Base-by-base conservation (phyloP, 1,140 invertebrate species). In the Planococcus citri region DNA sequence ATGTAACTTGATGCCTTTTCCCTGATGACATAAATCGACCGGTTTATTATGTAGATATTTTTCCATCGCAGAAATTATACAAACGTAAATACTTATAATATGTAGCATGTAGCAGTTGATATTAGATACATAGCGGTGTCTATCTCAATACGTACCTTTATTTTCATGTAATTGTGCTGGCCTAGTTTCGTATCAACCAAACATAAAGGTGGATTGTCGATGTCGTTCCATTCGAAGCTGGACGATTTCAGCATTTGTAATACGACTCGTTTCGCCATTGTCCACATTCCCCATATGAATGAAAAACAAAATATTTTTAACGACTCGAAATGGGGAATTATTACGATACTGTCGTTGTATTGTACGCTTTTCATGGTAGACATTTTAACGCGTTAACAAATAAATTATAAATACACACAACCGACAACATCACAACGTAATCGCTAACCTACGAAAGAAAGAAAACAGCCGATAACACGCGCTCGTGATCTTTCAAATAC, bases 1-100 rank as follows among this genome's bases (percentile, higher is more conserved):
- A 79, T 91, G 88, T 27, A 90, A 82, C 78, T 88, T 88, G 17
- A 87, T 80, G 25, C 83, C 82, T 87, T 89, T 74, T 61, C 81
- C 80, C 71, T 74, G 71, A 74, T 71, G 72, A 70, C 3, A 41
- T 17, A 17, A 69, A 22, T 61, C 12, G 12, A 33, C 29, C 12
- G 29, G 29, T 33, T 33, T n/a, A 33, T 29, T 64, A 64, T 64
- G n/a, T 24, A 60, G 71, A 60, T 61, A 71, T 72, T 64, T 70
- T 61, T 14, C 72, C 70, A 70, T 24, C 69, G 68, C 68, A 64
- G 69, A 57, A 21, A 33, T 29, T 27, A 68, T 72, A 70, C 70
- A 70, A 22, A 29, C 70, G 69, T 67, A 71, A 69, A n/a, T n/a
- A n/a, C n/a, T n/a, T n/a, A n/a, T n/a, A n/a, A n/a, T n/a, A 58